Evolutionary conservation across 2,797 vertebrate genomes (phyloP), one percentile per base, ranked within the genome.

Genomic region (Bovichtus variegatus): DNA sequence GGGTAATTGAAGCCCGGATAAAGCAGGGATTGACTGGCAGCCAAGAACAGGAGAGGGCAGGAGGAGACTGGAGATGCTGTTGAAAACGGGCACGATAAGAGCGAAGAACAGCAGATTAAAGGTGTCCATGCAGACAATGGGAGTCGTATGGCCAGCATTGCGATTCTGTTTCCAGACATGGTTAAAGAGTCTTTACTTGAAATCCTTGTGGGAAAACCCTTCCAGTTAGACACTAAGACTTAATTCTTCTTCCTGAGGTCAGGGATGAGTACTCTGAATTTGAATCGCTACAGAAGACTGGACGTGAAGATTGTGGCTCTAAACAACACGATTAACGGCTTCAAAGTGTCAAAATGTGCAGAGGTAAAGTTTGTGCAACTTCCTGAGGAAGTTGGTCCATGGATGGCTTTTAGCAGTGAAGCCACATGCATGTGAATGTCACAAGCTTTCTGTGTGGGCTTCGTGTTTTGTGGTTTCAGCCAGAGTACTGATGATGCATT

Each of bases 331-430:
- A n/a, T n/a, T n/a, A n/a, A n/a, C n/a, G n/a, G n/a, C n/a, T n/a
- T n/a, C n/a, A n/a, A n/a, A n/a, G n/a, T n/a, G 66, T 83, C 69
- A 81, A 65, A 81, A 84, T 71, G n/a, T 58, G 50, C 58, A 21
- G 23, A 31, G 34, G 57, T 15, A 19, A 9, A 49, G 13, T 84
- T 66, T 69, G 21, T 65, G 80, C 69, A 91, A 92, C 87, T 92
- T 94, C 92, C 91, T 91, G 85, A 82, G 87, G 90, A 92, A 93
- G 85, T 91, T 83, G 2, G 66, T 34, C 16, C 82, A 84, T 41
- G 25, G 61, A 4, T 34, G 0, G 51, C 47, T 50, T 9, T 51
- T 5, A 74, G 49, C 71, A 38, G 49, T 43, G 8, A 80, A 70
- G 40, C 65, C 43, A 29, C 74, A 75, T 27, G 0, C 25, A 34